These are phyloP conservation scores for Pentamera pediparva DNA, from an alignment of 53 echinoderm and acorn worm genomes.

Conservation along the genomic window DNA sequence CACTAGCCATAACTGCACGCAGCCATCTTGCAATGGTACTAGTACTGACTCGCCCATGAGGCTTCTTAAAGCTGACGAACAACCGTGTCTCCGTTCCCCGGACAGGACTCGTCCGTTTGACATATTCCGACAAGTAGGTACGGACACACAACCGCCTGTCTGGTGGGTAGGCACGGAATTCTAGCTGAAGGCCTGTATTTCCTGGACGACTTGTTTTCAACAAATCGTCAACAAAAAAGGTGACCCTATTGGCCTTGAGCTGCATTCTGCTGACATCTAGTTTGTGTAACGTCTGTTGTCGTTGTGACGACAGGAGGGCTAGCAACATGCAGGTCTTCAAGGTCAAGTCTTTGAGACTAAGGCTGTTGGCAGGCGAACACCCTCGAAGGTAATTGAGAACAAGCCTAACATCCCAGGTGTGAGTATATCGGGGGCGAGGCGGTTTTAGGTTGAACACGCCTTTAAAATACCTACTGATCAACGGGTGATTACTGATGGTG, in stretches of 20 bases:
- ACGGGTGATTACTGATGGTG: neutral
- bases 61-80: conserved; percentile 22
- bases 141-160: conserved; percentile 25
- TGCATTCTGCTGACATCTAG: too few relatives aligned
- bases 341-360: conserved; percentile 1
- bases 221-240: too few relatives aligned
- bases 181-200: neutral
- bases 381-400: neutral
- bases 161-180: conserved; percentile 24
- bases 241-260: too few relatives aligned
- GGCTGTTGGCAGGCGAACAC: neutral
- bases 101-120: neutral
- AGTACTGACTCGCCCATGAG: neutral
- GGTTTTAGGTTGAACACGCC: conserved; percentile 35
- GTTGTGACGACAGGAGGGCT: conserved; percentile 28
- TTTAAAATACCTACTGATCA: conserved; percentile 34
- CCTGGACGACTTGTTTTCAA: too few relatives aligned
- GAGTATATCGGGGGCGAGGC: conserved; percentile 17
- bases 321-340: conserved; percentile 21
- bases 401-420: conserved; percentile 31
- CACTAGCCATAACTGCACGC: neutral
- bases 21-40: conserved; percentile 30
- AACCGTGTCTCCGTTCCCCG: conserved; percentile 16
- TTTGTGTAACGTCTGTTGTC: conserved; percentile 11
- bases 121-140: conserved; percentile 23